Evolutionary conservation across 2,888 invertebrate species (phyloP).

Genomic region (Mallateleia sp.): DNA sequence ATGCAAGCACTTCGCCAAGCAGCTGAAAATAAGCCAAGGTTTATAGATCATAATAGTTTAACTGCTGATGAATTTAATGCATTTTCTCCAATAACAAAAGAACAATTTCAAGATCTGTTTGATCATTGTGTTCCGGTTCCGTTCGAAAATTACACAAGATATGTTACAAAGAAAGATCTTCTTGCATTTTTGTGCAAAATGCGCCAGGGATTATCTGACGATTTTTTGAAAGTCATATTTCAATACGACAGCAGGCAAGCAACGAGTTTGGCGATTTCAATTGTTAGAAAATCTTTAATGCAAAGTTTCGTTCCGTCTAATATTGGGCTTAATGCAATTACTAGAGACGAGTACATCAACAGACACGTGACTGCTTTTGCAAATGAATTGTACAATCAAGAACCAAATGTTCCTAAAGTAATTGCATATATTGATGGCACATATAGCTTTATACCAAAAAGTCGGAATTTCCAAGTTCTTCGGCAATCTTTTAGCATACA

Average conservation of each 20-base stretch:
- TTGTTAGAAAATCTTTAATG: constrained; percentile 29
- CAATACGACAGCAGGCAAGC: too few relatives aligned
- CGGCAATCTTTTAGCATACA: constrained; percentile 32
- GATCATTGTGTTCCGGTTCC: constrained; percentile 22
- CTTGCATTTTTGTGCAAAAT: constrained; percentile 45
- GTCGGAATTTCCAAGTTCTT: constrained; percentile 21
- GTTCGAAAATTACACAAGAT: constrained; percentile 11
- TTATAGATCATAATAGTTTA: constrained; percentile 18
- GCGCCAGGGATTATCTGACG: constrained; percentile 30
- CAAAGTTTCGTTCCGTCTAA: constrained; percentile 37
- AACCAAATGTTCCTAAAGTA: constrained; percentile 19
- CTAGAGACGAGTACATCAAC: constrained; percentile 9
- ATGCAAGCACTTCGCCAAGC: constrained; percentile 30
- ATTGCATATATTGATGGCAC: constrained; percentile 24
- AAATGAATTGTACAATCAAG: constrained; percentile 38
- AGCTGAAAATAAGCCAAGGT: neutral
- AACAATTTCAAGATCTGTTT: constrained; percentile 38
- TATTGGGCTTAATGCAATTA: constrained; percentile 50
- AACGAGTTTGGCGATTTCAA: neutral
- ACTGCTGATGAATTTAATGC: constrained; percentile 20
- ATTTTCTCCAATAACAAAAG: constrained; percentile 27
- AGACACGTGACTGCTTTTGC: constrained; percentile 12
- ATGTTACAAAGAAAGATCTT: constrained; percentile 34
- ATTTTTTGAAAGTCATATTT: neutral
- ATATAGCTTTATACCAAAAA: constrained; percentile 13